Evolutionary conservation across 1,140 invertebrate genomes (phyloP), one percentile per base, ranked within the genome.

Genomic region (Temnothorax curvispinosus): DNA sequence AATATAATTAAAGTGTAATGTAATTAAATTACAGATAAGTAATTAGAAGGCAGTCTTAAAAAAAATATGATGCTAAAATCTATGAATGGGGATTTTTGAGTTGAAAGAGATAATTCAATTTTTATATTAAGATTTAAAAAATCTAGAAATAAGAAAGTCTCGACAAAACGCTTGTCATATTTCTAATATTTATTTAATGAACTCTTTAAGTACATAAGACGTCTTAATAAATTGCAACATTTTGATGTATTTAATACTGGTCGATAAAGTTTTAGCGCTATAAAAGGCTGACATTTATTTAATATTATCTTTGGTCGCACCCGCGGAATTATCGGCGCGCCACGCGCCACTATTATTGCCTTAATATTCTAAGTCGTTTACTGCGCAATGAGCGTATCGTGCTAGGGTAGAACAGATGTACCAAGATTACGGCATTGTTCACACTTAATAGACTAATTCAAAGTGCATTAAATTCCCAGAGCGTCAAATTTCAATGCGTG

Each of bases 281-380:
- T 9, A 11, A 27, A 47, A 47, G 27, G 35, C 15, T 50, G 27
- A 35, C 13, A 21, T 38, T 35, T 18, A 60, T 81, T 81, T 41
- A 56, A 56, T 21, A 7, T 35, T 50, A 47, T 2, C 27, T 54
- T 54, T 18, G 11, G 13, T 35, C 32, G 13, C 44, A 18, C 8
- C 41, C 1, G 3, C 8, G n/a, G 7, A 62, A 75, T 74, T 84
- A 84, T 82, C 21, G 38, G 27, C 35, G 1, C 27, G 13, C 11
- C 35, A n/a, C 35, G 1, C 27, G 13, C 11, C 35, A n/a, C 54
- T n/a, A 84, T 74, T 74, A 60, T 84, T 74, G 41, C 80, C 18
- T 75, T 75, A 75, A 84, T 84, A 84, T 75, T 84, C 80, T 32
- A 18, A 84, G 54, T 75, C 80, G 41, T 84, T 84, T 84, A 74